Conservation (phyloP, 1,140 invertebrate genomes). For the Trichomalopsis sarcophagae region DNA sequence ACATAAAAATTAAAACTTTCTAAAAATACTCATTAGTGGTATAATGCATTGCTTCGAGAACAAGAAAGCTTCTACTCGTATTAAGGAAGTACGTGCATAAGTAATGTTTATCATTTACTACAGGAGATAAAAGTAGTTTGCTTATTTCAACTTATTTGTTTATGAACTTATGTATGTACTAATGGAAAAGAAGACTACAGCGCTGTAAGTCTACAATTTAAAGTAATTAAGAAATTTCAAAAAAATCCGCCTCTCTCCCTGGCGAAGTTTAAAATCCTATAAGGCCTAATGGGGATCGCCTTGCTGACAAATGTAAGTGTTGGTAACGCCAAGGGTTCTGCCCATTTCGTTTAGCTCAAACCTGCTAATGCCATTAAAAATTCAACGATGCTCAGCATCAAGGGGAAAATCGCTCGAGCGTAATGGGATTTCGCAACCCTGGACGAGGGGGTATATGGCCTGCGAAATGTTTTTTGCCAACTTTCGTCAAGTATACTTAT, state of each 20-base stretch:
- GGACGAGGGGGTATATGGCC: neutral
- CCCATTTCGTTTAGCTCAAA: slow-evolving; percentile 59
- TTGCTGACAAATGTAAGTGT: slow-evolving; percentile 63
- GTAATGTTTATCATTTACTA: too few species aligned
- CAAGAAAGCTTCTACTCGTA: too few species aligned
- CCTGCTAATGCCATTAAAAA: slow-evolving; percentile 50
- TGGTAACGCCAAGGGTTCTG: slow-evolving; percentile 60
- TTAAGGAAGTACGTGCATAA: too few species aligned
- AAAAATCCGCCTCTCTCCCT: slow-evolving; percentile 61
- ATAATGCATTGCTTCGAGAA: too few species aligned
- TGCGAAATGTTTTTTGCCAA: slow-evolving; percentile 37
- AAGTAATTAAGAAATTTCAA: slow-evolving; percentile 20
- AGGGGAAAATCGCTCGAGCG: slow-evolving; percentile 24
- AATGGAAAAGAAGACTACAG: too few species aligned
- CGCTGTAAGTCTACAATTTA: neutral
- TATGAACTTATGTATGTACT: too few species aligned
- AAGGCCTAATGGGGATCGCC: slow-evolving; percentile 61
- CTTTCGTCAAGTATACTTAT: neutral
- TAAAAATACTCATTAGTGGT: neutral
- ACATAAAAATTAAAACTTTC: neutral
- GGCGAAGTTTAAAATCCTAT: slow-evolving; percentile 61
- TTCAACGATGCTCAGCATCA: slow-evolving; percentile 43
- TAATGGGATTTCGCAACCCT: slow-evolving; percentile 9
- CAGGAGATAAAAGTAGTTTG: too few species aligned
- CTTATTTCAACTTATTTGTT: too few species aligned